phyloP scores from a whole-genome alignment of 2,888 invertebrate genomes.

The Ormyrus pomaceus region DNA sequence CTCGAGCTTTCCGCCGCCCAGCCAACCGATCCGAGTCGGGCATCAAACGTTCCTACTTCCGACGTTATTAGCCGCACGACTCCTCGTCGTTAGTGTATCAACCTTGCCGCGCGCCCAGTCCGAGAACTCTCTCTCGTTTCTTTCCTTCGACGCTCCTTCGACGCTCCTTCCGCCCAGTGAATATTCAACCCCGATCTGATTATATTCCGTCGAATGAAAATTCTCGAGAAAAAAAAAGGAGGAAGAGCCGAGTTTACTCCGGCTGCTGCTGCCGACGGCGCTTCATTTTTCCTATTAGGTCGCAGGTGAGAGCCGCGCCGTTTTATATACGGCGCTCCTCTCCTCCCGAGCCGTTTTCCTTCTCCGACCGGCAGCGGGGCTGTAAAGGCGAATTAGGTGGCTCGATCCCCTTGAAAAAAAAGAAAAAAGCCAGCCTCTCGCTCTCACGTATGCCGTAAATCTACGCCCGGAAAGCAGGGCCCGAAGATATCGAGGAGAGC shows the following conservation, averaged over 20 bases:
- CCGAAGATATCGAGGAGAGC: conserved; percentile 28
- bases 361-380: conserved; percentile 6
- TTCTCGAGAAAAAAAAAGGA: no score
- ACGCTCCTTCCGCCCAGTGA: background rate
- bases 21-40: no score
- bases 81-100: no score
- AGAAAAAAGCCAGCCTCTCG: background rate
- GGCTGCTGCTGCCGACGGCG: background rate
- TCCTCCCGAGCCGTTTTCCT: background rate
- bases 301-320: conserved; percentile 43
- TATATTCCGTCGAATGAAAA: no score
- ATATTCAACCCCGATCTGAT: no score
- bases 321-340: conserved; percentile 5
- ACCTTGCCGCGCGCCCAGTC: background rate
- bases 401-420: background rate
- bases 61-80: no score
- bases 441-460: conserved; percentile 53
- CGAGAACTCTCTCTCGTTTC: background rate
- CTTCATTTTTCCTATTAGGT: conserved; percentile 39
- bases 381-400: conserved; percentile 55
- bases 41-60: no score
- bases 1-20: background rate
- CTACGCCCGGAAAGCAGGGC: conserved; percentile 3
- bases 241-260: conserved; percentile 32
- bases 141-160: background rate